Percentiles rank a stretch among this genome's conserved stretches.
Evolutionary conservation across 2,797 vertebrate genomes (phyloP).

Genomic region (Neostethus bicornis): DNA sequence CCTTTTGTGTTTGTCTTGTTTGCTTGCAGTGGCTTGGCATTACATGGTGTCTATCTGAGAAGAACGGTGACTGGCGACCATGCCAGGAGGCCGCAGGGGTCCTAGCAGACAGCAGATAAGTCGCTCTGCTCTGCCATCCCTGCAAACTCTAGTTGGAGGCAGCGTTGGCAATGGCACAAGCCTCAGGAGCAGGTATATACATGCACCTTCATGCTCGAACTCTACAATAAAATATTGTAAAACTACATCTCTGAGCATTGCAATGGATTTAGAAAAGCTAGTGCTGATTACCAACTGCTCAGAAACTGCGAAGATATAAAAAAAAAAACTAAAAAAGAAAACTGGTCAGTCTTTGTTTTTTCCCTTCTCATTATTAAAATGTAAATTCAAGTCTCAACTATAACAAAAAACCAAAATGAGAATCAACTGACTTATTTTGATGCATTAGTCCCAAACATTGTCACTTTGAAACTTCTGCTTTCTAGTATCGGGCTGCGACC

Average conservation of each 20-base stretch:
- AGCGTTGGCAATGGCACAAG: slow-evolving; percentile 91
- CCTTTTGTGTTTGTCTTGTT: too few relatives aligned
- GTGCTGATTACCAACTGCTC: too few relatives aligned
- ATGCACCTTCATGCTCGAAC: not conserved
- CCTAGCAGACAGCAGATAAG: slow-evolving; percentile 99
- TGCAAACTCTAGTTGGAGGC: slow-evolving; percentile 94
- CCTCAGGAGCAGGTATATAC: slow-evolving; percentile 89
- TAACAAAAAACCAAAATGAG: too few relatives aligned
- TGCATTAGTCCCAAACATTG: not conserved
- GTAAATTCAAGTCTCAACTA: too few relatives aligned
- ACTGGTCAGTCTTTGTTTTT: too few relatives aligned
- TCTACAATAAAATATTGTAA: not conserved
- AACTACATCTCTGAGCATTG: not conserved
- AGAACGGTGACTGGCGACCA: slow-evolving; percentile 87
- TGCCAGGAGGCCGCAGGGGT: slow-evolving; percentile 99
- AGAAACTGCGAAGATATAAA: too few relatives aligned
- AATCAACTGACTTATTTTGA: not conserved
- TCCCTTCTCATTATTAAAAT: too few relatives aligned
- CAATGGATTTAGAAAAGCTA: not conserved
- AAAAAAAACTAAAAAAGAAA: too few relatives aligned
- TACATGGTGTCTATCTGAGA: slow-evolving; percentile 75
- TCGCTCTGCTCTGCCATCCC: slow-evolving; percentile 95
- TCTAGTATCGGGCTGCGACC: not conserved
- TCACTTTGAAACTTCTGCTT: not conserved
- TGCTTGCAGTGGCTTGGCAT: slow-evolving; percentile 66